Base-by-base conservation (phyloP, 2,113 vertebrate genomes). In the Lepus timidus region DNA sequence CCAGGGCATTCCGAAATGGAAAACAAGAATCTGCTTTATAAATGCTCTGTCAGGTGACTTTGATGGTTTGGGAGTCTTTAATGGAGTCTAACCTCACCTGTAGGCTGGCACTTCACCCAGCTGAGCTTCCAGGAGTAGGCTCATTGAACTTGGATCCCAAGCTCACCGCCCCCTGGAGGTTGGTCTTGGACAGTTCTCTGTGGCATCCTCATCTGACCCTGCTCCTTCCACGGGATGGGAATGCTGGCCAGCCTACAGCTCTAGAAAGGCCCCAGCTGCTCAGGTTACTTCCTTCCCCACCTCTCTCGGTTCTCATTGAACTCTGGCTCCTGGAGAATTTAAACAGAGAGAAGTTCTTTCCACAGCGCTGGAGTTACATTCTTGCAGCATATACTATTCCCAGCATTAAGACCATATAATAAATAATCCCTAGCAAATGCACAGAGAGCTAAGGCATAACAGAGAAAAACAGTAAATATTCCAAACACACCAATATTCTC, bases 301-400 rank as follows among this genome's bases (percentile, higher is more conserved):
- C n/a, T 89, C 8, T 80, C 61, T 91, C 13, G 76, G 31, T 90
- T 78, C 65, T 84, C 55, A n/a, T 95, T 93, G 49, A 90, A 88
- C 71, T 82, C 7, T 27, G 83, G 44, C 78, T 88, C 78, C 68
- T 83, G 44, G 74, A 94, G 17, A 89, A 82, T 70, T 78, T 22
- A 74, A 70, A 89, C n/a, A 78, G 13, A 88, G 11, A 74, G 33
- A 86, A 90, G 55, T 89, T 93, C 67, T 70, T 80, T 68, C 64
- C 65, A 31, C 2, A 76, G 31, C 19, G 36, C 14, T 73, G 20
- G 33, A 70, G 51, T 76, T 19, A 33, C 29, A 51, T 67, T 51
- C 68, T 78, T 51, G 65, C 27, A 55, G 1, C 31, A 79, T 36
- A 33, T 17, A 58, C 19, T 52, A 70, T 62, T 89, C 81, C 81